A percentile compares a stretch with the other conserved stretches of the same genome.
phyloP scores from a whole-genome alignment of 2,888 invertebrate species.

The Temnothorax ravouxi region DNA sequence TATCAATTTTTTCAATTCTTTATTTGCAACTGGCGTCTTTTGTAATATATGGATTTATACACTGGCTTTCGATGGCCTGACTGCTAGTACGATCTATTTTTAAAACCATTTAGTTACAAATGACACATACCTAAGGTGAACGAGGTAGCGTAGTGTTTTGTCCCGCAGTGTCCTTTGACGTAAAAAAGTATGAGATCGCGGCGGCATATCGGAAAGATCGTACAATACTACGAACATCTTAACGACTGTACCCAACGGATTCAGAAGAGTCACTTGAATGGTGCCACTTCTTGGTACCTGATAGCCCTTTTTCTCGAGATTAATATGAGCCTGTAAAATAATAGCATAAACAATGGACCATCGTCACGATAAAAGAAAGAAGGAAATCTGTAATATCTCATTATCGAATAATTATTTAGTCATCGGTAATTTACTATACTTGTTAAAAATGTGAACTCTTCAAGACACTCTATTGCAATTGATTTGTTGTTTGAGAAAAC shows the following conservation, averaged over 20 bases:
- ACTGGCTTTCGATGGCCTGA: background rate
- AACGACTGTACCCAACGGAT: constrained; percentile 98
- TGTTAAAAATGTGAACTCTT: background rate
- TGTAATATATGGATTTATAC: background rate
- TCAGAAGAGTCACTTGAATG: constrained; percentile 98
- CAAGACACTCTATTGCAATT: background rate
- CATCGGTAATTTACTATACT: background rate
- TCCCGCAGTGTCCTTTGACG: constrained; percentile 95
- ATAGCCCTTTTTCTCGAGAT: constrained; percentile 96
- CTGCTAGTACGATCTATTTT: background rate
- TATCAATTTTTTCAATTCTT: constrained; percentile 4
- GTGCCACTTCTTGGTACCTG: constrained; percentile 97
- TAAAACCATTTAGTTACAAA: background rate
- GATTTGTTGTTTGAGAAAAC: constrained; percentile 77
- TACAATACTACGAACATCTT: constrained; percentile 99
- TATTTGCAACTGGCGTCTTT: background rate
- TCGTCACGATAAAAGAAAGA: background rate
- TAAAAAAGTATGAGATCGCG: constrained; percentile 96
- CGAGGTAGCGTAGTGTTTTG: constrained; percentile 96
- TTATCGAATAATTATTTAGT: constrained; percentile 3
- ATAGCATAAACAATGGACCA: background rate
- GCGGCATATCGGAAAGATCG: constrained; percentile 97
- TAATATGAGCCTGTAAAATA: constrained; percentile 94
- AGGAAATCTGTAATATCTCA: background rate
- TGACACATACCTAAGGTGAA: constrained; percentile 94